Conservation (phyloP, 1,140 invertebrate genomes). For the Pseudomyrmex pallidus region DNA sequence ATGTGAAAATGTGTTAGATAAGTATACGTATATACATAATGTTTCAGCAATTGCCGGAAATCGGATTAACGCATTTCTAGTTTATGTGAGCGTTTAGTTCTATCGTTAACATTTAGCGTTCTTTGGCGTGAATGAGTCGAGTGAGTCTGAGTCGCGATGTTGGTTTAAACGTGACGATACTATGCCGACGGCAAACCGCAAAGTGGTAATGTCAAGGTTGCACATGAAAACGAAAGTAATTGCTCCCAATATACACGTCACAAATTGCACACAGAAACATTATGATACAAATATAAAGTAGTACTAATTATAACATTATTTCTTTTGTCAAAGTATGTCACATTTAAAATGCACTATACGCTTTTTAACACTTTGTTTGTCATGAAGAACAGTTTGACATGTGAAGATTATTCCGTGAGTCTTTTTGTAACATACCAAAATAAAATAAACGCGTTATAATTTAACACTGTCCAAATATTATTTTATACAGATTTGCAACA, state of each 20-base stretch:
- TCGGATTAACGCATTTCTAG: not conserved
- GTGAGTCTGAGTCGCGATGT: no score
- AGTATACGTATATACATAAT: not conserved
- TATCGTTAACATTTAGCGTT: no score
- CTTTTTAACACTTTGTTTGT: not conserved
- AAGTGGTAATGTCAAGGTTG: constrained; percentile 46
- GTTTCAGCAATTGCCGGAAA: constrained; percentile 1
- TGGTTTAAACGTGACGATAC: no score
- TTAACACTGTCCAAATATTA: no score
- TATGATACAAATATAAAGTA: constrained; percentile 2
- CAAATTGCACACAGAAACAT: constrained; percentile 22
- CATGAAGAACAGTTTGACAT: not conserved
- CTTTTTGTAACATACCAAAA: not conserved
- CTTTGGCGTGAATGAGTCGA: no score
- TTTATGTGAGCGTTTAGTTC: not conserved
- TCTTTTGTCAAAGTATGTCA: not conserved
- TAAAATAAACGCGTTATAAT: constrained; percentile 7
- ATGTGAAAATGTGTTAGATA: constrained; percentile 9
- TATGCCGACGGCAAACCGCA: no score
- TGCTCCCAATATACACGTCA: constrained; percentile 11
- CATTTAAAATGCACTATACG: not conserved
- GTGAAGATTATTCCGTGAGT: not conserved
- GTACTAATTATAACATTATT: no score
- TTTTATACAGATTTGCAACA: no score
- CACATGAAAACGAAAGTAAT: constrained; percentile 36